Base-by-base conservation (phyloP, 2,888 invertebrate genomes). In the Rhingia campestris region DNA sequence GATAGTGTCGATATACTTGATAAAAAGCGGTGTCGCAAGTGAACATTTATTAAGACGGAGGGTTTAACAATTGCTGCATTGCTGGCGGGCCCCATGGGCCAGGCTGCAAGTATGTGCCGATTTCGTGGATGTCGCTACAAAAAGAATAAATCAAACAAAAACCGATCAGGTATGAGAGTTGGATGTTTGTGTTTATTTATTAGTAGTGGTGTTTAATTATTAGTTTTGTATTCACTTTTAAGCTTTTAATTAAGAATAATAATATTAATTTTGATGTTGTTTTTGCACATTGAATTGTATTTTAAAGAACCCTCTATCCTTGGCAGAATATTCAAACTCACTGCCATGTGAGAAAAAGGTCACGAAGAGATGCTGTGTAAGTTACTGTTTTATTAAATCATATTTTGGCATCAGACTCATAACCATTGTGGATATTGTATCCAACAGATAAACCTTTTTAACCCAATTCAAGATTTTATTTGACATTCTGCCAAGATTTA, bases 61-160 rank as follows among this genome's bases (percentile, higher is more conserved):
- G 91, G 91, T 89, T 87, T 91, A 91, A 90, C 91, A 89, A 90
- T 90, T 86, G 74, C 51, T 75, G 91, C 90, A 88, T 90, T 91
- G 90, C 90, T 91, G 89, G 91, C 91, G 90, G 91, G 91, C 91
- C 91, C 91, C 90, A 95, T 95, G 95, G 95, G 95, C 94, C 95
- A 95, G 93, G 93, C 95, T 92, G 94, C 95, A 94, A 95, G 95
- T 92, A 95, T 95, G 95, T 95, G 95, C 93, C 95, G 95, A 93
- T 94, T 95, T 92, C 94, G 95, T 92, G 94, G 94, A 93, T 94
- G 95, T 92, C 94, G 94, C 91, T 94, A 95, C 92, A 95, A 95
- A 93, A 95, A 95, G 93, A 95, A 95, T 93, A 94, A 93, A 86
- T 77, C 86, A 75, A 89, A 88, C 51, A 90, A 87, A 72, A 61